Evolutionary conservation across 2,888 invertebrate genomes (phyloP).

Genomic region (Cantharis nigra): DNA sequence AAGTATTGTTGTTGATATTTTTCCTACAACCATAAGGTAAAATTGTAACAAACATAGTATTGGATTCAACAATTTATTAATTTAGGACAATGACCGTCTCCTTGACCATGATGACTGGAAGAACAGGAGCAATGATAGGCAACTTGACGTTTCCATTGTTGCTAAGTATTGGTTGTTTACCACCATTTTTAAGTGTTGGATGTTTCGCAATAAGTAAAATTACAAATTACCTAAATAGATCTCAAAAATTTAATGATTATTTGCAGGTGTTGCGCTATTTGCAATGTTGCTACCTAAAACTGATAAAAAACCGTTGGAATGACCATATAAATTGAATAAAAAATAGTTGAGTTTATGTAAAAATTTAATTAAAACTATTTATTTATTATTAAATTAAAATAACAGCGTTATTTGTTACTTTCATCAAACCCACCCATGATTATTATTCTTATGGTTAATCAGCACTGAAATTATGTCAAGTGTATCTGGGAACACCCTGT

Average conservation of each 20-base stretch:
- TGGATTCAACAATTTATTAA: slow-evolving; percentile 32
- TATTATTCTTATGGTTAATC: background rate
- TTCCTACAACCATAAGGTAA: slow-evolving; percentile 69
- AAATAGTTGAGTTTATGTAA: background rate
- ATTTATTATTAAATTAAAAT: background rate
- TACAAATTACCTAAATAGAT: background rate
- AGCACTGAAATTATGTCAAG: too few species aligned
- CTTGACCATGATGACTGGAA: slow-evolving; percentile 71
- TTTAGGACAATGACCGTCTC: slow-evolving; percentile 74
- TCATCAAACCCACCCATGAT: too few species aligned
- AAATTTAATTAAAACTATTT: background rate
- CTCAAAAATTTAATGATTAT: slow-evolving; percentile 6
- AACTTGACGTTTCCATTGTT: slow-evolving; percentile 74
- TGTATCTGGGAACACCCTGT: too few species aligned
- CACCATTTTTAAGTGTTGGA: slow-evolving; percentile 73
- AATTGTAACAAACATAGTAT: too few species aligned
- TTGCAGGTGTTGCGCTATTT: slow-evolving; percentile 34
- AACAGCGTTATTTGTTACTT: background rate
- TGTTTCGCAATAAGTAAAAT: slow-evolving; percentile 63
- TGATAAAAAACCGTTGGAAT: slow-evolving; percentile 34
- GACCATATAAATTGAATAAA: background rate
- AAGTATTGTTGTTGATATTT: slow-evolving; percentile 66
- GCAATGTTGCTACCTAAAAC: slow-evolving; percentile 37
- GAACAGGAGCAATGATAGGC: slow-evolving; percentile 71
- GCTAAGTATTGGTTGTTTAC: slow-evolving; percentile 69